Base-by-base conservation (phyloP, 1,140 invertebrate species). In the Ylistrum balloti region DNA sequence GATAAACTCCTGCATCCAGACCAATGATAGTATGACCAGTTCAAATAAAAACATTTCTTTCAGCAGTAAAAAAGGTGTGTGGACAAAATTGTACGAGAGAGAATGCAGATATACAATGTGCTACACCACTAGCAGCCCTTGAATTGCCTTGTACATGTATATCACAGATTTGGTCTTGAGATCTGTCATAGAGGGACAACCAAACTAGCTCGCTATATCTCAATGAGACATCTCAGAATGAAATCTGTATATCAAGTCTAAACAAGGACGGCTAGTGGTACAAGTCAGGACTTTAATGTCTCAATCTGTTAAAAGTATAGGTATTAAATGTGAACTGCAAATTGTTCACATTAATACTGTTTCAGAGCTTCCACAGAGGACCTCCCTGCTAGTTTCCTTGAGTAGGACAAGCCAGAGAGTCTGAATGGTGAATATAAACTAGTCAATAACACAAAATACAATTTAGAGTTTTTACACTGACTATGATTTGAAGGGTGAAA, bases 21-120 rank as follows among this genome's bases (percentile, higher is more conserved):
- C 56, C 17, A 74, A 74, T 74, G 56, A 74, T 74, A 74, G 56
- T 74, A 74, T 74, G 56, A 74, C 56, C 56, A 74, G 56, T 74
- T 74, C 56, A 74, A 74, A 3, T 74, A n/a, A 74, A 74, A 74
- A 74, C 56, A 74, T 74, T 74, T 74, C 45, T 74, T 74, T 74
- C 56, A 28, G 2, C 56, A 74, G 22, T 22, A 74, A 74, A 74
- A n/a, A 74, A 3, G n/a, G 56, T 74, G 56, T 74, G 56, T n/a
- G 56, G 56, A 74, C 56, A 74, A 74, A 28, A 28, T 74, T 74
- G 56, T 74, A 28, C 56, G 5, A 74, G 56, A 74, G 22, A 28
- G 9, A 74, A 74, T 74, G 56, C 3, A n/a, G 22, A n/a, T 17
- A n/a, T 38, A 38, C 28, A 74, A n/a, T n/a, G n/a, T n/a, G n/a